phyloP scores from a whole-genome alignment of 2,888 invertebrate genomes.

The Sinohyriopsis cumingii region DNA sequence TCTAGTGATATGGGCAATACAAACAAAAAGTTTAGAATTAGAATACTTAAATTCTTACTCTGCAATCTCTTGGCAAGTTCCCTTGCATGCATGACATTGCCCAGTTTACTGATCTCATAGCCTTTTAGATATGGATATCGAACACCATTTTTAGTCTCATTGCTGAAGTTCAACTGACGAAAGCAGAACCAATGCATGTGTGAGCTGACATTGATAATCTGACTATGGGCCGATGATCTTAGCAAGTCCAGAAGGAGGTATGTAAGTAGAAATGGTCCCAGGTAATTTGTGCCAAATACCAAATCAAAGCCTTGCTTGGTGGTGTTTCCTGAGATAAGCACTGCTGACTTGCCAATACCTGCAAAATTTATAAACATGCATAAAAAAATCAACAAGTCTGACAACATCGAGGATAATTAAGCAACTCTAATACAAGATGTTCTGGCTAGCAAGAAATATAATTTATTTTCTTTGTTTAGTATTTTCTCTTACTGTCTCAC shows the following conservation, averaged over 20 bases:
- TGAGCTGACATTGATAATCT: constrained; percentile 23
- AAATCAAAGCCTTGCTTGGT: constrained; percentile 23
- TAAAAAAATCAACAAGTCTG: not conserved
- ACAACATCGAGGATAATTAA: not conserved
- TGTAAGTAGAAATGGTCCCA: constrained; percentile 22
- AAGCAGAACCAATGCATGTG: constrained; percentile 7
- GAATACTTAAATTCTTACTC: constrained; percentile 6
- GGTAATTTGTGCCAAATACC: constrained; percentile 21
- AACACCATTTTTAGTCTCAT: not conserved
- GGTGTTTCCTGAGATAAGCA: not conserved
- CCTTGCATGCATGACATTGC: constrained; percentile 25
- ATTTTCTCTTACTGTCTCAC: too few relatives aligned
- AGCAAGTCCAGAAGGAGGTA: constrained; percentile 17
- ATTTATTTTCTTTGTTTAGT: too few relatives aligned
- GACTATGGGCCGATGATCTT: constrained; percentile 12
- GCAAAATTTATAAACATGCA: not conserved
- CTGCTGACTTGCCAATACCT: constrained; percentile 12
- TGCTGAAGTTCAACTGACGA: constrained; percentile 1
- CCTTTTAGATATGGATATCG: constrained; percentile 6
- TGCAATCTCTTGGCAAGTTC: constrained; percentile 11
- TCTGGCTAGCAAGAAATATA: too few relatives aligned
- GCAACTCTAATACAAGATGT: too few relatives aligned
- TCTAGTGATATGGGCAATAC: too few relatives aligned
- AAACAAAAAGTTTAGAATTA: too few relatives aligned
- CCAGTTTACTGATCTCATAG: constrained; percentile 18